phyloP scores from a whole-genome alignment of 2,888 invertebrate species.

The Aproaerema taeniolella region DNA sequence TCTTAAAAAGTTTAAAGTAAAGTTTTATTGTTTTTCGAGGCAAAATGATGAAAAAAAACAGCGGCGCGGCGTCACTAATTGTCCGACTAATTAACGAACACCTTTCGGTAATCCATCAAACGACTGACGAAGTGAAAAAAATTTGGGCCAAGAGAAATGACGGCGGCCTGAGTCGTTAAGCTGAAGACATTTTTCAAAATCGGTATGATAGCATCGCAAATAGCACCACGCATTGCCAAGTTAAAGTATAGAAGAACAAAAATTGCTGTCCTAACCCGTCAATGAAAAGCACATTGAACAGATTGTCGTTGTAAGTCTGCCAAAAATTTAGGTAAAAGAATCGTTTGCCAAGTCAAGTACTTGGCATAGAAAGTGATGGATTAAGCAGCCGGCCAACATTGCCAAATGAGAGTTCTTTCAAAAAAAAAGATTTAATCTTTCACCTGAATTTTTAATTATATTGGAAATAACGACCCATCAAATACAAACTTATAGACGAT shows the following conservation, averaged over 20 bases:
- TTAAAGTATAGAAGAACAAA: too few species aligned
- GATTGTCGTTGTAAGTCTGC: background rate
- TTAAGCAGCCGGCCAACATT: slow-evolving; percentile 27
- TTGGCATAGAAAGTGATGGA: slow-evolving; percentile 35
- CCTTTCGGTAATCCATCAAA: slow-evolving; percentile 53
- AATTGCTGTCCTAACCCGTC: too few species aligned
- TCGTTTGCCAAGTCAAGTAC: slow-evolving; percentile 36
- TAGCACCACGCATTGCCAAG: background rate
- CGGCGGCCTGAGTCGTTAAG: slow-evolving; percentile 29
- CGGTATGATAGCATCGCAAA: background rate
- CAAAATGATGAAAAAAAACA: slow-evolving; percentile 16
- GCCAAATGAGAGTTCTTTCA: slow-evolving; percentile 36
- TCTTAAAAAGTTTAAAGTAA: too few species aligned
- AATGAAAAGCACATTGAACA: too few species aligned
- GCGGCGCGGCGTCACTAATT: slow-evolving; percentile 39
- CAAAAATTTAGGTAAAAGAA: slow-evolving; percentile 14
- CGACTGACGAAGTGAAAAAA: slow-evolving; percentile 36
- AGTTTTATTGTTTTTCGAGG: too few species aligned
- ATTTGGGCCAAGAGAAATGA: slow-evolving; percentile 32
- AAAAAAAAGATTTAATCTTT: too few species aligned
- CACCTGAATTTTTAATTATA: too few species aligned
- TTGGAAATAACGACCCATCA: too few species aligned
- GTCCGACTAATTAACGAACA: slow-evolving; percentile 49
- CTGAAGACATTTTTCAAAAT: slow-evolving; percentile 16
- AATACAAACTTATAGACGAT: too few species aligned